A percentile compares a stretch with the other conserved stretches of the same genome.
Conservation (phyloP, 2,888 invertebrate species). For the Cantharis rustica region DNA sequence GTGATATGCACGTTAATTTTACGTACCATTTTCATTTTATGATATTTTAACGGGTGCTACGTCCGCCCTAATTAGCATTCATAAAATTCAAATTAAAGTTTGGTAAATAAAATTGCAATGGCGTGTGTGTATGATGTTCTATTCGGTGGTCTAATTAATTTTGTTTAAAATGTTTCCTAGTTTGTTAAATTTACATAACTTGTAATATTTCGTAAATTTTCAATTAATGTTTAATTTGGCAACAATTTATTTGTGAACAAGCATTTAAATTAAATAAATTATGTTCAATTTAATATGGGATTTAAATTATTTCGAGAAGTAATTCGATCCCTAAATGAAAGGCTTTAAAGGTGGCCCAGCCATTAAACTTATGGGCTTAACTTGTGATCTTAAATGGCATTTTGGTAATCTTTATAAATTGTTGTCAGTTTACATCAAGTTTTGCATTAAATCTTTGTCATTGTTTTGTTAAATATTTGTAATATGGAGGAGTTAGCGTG, state of each 20-base stretch:
- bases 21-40: constrained; percentile 11
- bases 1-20: not conserved
- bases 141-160: constrained; percentile 14
- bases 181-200: constrained; percentile 4
- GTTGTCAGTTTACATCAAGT: constrained; percentile 38
- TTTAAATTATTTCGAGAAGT: not conserved
- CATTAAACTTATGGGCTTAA: constrained; percentile 41
- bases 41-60: constrained; percentile 21
- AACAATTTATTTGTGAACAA: not conserved
- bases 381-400: constrained; percentile 34
- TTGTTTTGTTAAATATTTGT: not conserved
- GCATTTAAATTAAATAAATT: not conserved
- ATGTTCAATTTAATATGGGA: not conserved
- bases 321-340: constrained; percentile 9
- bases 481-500: not conserved
- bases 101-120: not conserved
- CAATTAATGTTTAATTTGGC: not conserved
- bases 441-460: not conserved
- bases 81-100: constrained; percentile 19
- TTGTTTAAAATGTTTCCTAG: constrained; percentile 12
- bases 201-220: not conserved
- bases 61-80: constrained; percentile 19
- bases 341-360: constrained; percentile 32
- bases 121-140: not conserved
- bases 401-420: constrained; percentile 37